Evolutionary conservation across 2,888 invertebrate genomes (phyloP).

Genomic region (Agriopis marginaria): DNA sequence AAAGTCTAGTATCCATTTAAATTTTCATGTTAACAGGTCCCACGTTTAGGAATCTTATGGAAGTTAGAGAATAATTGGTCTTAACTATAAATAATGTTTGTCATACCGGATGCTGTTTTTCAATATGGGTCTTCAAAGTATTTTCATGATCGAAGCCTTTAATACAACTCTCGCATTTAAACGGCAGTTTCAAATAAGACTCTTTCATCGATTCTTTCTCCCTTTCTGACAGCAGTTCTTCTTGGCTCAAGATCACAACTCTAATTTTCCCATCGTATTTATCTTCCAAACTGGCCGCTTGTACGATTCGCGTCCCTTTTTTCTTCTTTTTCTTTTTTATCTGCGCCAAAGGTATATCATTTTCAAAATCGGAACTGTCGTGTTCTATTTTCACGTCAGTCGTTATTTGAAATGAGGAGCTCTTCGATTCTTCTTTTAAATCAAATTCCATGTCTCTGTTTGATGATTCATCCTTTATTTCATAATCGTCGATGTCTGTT

Average conservation of each 20-base stretch:
- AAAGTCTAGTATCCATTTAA: no score
- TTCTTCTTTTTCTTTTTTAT: slow-evolving; percentile 42
- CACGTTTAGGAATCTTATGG: no score
- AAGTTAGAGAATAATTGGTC: neutral
- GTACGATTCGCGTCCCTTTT: slow-evolving; percentile 9
- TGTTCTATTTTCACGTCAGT: slow-evolving; percentile 64
- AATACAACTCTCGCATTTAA: slow-evolving; percentile 69
- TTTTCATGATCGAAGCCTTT: slow-evolving; percentile 71
- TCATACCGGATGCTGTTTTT: slow-evolving; percentile 67
- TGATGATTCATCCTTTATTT: slow-evolving; percentile 16
- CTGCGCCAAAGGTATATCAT: slow-evolving; percentile 54
- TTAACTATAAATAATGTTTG: neutral
- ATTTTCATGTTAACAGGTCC: no score
- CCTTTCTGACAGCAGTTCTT: slow-evolving; percentile 65
- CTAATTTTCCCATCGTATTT: slow-evolving; percentile 65
- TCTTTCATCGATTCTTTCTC: slow-evolving; percentile 54
- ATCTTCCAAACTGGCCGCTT: slow-evolving; percentile 34
- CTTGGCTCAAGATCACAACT: slow-evolving; percentile 54
- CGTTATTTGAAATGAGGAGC: slow-evolving; percentile 31
- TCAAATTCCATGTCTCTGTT: neutral
- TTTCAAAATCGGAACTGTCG: slow-evolving; percentile 58
- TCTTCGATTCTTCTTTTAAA: slow-evolving; percentile 17
- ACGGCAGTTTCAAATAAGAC: slow-evolving; percentile 66
- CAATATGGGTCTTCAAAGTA: slow-evolving; percentile 63
- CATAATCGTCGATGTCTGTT: slow-evolving; percentile 1